Evolutionary conservation across 1,140 invertebrate genomes (phyloP).

Genomic region (Eriosoma lanigerum): DNA sequence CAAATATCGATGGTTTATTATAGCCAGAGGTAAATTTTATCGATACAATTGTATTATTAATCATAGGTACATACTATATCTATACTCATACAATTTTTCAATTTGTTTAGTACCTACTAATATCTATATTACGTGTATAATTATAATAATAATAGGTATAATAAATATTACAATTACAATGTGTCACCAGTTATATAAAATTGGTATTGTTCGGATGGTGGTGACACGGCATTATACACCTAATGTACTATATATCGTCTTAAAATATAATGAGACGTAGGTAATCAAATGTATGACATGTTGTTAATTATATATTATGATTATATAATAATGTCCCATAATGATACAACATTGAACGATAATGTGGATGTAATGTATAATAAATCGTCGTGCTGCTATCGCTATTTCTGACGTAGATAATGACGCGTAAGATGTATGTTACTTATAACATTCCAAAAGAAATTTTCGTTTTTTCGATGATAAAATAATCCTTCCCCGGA

Average conservation of each 20-base stretch:
- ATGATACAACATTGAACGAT: background rate
- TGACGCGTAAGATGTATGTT: background rate
- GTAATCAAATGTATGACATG: no score
- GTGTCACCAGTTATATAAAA: background rate
- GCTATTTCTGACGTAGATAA: background rate
- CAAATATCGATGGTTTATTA: no score
- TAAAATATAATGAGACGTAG: no score
- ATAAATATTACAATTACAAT: background rate
- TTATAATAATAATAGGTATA: background rate
- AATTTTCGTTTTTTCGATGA: background rate
- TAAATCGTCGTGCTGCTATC: background rate
- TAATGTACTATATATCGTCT: background rate
- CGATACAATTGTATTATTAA: no score
- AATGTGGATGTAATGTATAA: background rate
- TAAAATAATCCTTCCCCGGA: background rate
- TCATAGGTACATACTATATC: no score
- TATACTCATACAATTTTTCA: no score
- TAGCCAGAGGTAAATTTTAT: no score
- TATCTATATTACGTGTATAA: no score
- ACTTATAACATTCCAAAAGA: background rate
- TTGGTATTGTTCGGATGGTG: background rate
- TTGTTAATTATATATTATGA: no score
- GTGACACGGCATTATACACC: background rate
- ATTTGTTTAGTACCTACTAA: no score
- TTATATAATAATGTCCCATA: background rate